Evolutionary conservation across 2,888 invertebrate genomes (phyloP), one percentile per base, ranked within the genome.

Genomic region (Ophion obscuratus): DNA sequence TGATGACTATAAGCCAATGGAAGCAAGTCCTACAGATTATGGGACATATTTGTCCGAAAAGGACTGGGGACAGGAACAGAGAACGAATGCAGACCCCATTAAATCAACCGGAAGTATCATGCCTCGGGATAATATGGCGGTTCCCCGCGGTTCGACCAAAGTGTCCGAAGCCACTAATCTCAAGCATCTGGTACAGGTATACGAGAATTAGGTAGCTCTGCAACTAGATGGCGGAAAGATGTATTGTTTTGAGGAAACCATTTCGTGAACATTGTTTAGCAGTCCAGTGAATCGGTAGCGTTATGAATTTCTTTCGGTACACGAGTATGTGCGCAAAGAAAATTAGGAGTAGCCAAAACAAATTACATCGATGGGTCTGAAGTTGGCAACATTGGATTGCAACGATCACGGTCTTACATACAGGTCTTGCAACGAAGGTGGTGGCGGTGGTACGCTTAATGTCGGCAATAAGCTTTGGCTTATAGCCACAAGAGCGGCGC

Each of bases 181-280:
- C 1, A 47, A 81, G 44, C 27, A 74, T 10, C 20, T 83, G 36
- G 17, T 86, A 68, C 76, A 83, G 81, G 86, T 86, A 74, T 20
- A n/a, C 9, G 24, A 27, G 0, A 67, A 31, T 47, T 64, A 0
- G 40, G 17, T 14, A 44, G 14, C 17, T 11, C 44, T 17, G 9
- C 31, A 47, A 14, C 7, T 31, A 17, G 27, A 4, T 5, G 17
- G 5, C 4, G 11, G 31, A 31, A 5, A 31, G 6, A 31, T 64
- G 6, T 14, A 27, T 14, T 31, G 17, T 64, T 31, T 31, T 64
- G 6, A 24, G 4, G 5, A 31, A 31, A 31, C 4, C 2, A 64
- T 2, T 31, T 5, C 20, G 4, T 5, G 5, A 1, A 64, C 20
- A 64, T 20, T 5, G 2, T 31, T 14, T 14, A 31, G 31, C 17